phyloP scores from a whole-genome alignment of 2,113 vertebrate genomes.

The Ciconia maguari region DNA sequence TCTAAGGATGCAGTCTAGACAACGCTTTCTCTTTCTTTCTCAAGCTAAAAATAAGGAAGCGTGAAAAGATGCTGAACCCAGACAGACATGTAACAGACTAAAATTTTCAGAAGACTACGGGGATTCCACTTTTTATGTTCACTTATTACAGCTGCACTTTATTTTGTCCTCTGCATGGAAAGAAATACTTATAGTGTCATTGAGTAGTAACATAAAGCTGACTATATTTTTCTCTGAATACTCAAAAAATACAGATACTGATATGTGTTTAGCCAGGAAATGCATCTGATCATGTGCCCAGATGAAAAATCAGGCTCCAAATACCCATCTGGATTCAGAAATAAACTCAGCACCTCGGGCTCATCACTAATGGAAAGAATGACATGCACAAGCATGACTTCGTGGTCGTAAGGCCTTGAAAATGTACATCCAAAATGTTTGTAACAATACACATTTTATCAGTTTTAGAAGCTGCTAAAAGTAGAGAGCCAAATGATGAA shows the following conservation, averaged over 20 bases:
- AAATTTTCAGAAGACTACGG: not conserved
- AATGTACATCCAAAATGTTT: not conserved
- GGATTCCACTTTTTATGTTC: not conserved
- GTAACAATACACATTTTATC: not conserved
- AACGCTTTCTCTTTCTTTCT: not conserved
- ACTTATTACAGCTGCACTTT: not conserved
- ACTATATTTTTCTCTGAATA: not conserved
- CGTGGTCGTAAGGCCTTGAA: slow-evolving; percentile 1
- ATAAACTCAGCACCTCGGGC: not conserved
- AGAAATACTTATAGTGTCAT: not conserved
- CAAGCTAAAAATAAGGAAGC: not conserved
- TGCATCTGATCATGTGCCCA: not conserved
- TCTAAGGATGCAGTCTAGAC: not conserved
- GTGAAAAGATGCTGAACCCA: not conserved
- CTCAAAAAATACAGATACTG: not conserved
- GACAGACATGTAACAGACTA: not conserved
- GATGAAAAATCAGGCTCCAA: not conserved
- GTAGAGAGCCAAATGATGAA: not conserved
- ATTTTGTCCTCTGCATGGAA: not conserved
- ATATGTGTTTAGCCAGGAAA: not conserved
- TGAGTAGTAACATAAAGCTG: not conserved
- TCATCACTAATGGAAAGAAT: slow-evolving; percentile 49
- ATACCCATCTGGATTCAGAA: not conserved
- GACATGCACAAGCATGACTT: not conserved
- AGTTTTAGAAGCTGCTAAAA: slow-evolving; percentile 34